A percentile compares a stretch with the other conserved stretches of the same genome.
Conservation (phyloP, 1,140 invertebrate genomes). For the Scaptodrosophila lebanonensis region DNA sequence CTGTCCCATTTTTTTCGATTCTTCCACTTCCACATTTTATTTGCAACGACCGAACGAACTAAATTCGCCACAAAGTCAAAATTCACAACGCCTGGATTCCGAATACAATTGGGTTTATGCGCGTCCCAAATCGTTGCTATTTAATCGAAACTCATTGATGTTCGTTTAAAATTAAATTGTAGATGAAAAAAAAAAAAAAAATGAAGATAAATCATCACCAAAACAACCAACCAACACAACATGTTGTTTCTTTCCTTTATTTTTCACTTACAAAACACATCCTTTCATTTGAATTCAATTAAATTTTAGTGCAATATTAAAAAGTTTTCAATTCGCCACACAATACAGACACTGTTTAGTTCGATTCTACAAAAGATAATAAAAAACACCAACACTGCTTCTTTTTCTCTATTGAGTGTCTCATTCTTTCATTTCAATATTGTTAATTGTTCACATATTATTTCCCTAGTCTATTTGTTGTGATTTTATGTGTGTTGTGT, state of each 20-base stretch:
- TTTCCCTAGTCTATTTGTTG: no score
- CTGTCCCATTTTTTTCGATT: slow-evolving; percentile 34
- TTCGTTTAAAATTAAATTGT: slow-evolving; percentile 47
- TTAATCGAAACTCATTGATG: slow-evolving; percentile 71
- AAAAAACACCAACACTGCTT: slow-evolving; percentile 9
- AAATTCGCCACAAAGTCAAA: slow-evolving; percentile 44
- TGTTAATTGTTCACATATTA: slow-evolving; percentile 11
- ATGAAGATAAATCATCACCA: not conserved
- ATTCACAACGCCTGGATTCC: slow-evolving; percentile 59
- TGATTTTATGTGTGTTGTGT: no score
- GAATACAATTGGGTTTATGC: slow-evolving; percentile 76
- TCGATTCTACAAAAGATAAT: slow-evolving; percentile 7
- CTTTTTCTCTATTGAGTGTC: slow-evolving; percentile 8
- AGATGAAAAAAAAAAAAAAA: not conserved
- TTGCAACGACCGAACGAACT: slow-evolving; percentile 25
- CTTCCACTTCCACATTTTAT: slow-evolving; percentile 16
- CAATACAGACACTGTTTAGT: slow-evolving; percentile 2
- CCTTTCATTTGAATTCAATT: slow-evolving; percentile 20
- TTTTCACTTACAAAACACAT: not conserved
- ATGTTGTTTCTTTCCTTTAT: no score
- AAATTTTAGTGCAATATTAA: slow-evolving; percentile 70
- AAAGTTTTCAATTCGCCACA: slow-evolving; percentile 10
- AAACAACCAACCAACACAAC: no score
- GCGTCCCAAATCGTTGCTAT: slow-evolving; percentile 70
- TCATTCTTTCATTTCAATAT: slow-evolving; percentile 16